phyloP scores from a whole-genome alignment of 2,888 invertebrate species.

The Schizaphis graminum region DNA sequence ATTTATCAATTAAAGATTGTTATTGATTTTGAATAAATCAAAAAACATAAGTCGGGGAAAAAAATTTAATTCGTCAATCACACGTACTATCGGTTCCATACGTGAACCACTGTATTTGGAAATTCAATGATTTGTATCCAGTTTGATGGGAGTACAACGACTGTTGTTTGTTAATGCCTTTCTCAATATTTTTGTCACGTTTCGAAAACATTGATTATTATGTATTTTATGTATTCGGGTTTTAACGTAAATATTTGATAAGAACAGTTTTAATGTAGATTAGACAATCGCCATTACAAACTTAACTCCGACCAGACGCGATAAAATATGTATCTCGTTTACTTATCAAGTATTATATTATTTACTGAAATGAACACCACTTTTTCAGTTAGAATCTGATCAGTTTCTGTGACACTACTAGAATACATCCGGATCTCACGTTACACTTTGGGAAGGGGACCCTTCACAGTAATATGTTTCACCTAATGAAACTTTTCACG shows the following conservation, averaged over 20 bases:
- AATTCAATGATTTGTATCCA: neutral
- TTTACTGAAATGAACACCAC: slow-evolving; percentile 7
- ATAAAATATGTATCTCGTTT: slow-evolving; percentile 3
- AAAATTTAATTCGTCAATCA: no score
- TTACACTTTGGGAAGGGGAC: neutral
- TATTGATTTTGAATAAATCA: no score
- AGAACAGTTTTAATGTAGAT: neutral
- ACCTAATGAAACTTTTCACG: neutral
- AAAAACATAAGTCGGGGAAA: no score
- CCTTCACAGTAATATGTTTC: neutral
- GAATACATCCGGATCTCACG: neutral
- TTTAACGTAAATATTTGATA: slow-evolving; percentile 11
- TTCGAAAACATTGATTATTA: slow-evolving; percentile 17
- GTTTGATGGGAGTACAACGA: neutral
- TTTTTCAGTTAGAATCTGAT: slow-evolving; percentile 6
- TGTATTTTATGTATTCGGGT: neutral
- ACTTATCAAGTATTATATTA: slow-evolving; percentile 12
- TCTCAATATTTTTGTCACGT: slow-evolving; percentile 39
- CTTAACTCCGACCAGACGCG: neutral
- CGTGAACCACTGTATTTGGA: neutral
- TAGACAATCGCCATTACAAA: neutral
- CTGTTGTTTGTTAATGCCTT: neutral
- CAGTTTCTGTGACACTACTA: slow-evolving; percentile 6
- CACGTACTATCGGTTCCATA: neutral
- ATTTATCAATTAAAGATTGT: no score